Evolutionary conservation across 2,888 invertebrate genomes (phyloP), one percentile per base, ranked within the genome.

Genomic region (Tanaodytes sp.): DNA sequence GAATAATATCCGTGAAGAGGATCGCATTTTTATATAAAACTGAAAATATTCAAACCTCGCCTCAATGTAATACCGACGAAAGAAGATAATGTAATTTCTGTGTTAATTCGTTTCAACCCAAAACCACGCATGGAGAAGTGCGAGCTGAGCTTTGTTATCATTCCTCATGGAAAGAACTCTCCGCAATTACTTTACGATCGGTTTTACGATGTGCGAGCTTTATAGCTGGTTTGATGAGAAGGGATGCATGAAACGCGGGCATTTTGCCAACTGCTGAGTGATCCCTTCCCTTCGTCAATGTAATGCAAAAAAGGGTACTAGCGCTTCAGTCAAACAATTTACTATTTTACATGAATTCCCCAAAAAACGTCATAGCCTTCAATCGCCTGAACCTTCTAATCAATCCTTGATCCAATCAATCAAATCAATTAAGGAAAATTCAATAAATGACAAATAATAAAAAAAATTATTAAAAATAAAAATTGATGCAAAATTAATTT

Each of bases 231-330:
- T 76, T 75, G 74, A 74, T 68, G 59, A 59, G 49, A 49, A 71
- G 55, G 45, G 57, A 63, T 73, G 71, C 72, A 74, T 73, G 68
- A 64, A 74, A 72, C 73, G 75, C 73, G 79, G 81, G 81, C 80
- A 55, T 64, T 36, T 39, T 43, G 77, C 80, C 81, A 80, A 73
- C 71, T 73, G 71, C 73, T 77, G 80, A 80, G 78, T 80, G 80
- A 80, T 80, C 75, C 75, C 72, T 75, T 75, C 75, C 76, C 78
- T 33, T 73, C 73, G 71, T 20, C 20, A 52, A 55, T 51, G 57
- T 36, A 20, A 39, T 8, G 12, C 11, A 43, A 40, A 63, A 51
- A 52, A 54, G n/a, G 33, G 36, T 31, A 36, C 15, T 39, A 31
- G 19, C 27, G 43, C 37, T 23, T 37, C 37, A 27, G 31, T 45